Evolutionary conservation across 2,113 vertebrate species (phyloP).

Genomic region (Chloebia gouldiae): DNA sequence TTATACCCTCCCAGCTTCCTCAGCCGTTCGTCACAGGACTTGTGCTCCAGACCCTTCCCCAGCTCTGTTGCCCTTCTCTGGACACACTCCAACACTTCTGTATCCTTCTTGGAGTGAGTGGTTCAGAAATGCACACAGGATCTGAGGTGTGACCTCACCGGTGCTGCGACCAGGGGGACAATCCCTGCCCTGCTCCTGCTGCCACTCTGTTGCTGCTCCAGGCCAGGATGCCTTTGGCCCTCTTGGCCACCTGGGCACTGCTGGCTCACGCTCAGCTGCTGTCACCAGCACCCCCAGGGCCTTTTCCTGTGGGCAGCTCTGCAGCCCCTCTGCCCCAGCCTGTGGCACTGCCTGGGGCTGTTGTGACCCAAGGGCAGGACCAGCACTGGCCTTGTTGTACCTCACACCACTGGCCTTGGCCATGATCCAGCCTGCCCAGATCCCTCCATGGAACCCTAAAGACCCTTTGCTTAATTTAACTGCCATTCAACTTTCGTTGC

Average conservation of each 20-base stretch:
- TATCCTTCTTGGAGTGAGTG: no score
- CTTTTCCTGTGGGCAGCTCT: neutral
- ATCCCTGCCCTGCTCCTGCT: neutral
- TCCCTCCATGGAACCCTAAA: neutral
- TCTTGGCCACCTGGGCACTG: neutral
- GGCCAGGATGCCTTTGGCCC: neutral
- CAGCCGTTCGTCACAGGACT: rapidly evolving
- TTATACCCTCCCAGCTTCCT: neutral
- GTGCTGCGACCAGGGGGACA: rapidly evolving
- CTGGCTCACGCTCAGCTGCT: neutral
- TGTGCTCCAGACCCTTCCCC: neutral
- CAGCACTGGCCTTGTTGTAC: neutral
- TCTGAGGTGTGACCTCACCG: rapidly evolving
- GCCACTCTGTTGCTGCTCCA: neutral
- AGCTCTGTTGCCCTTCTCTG: rapidly evolving
- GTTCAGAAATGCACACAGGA: rapidly evolving
- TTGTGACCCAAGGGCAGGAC: neutral
- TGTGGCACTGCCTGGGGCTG: neutral
- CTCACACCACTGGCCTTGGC: rapidly evolving
- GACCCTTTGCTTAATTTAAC: neutral
- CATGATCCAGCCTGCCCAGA: neutral
- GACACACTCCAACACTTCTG: rapidly evolving
- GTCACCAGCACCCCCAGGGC: neutral
- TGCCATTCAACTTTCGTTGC: neutral
- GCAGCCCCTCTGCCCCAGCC: neutral